Conservation (phyloP, 1,140 invertebrate species). For the Drosophila pectinifera region DNA sequence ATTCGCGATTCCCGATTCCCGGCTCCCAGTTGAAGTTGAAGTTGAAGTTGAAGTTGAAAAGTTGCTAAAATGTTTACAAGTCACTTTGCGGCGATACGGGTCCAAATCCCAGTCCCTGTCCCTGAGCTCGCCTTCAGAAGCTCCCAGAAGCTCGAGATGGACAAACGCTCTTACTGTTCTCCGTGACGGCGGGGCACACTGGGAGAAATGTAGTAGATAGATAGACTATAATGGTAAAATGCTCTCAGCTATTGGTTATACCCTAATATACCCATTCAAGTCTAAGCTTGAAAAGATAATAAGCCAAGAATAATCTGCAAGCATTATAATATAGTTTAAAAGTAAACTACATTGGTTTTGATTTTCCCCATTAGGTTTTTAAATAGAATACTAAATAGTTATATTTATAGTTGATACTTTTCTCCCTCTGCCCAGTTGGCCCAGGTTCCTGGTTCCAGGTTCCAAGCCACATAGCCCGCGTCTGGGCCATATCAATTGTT, state of each 20-base stretch:
- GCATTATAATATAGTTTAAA: too few species aligned
- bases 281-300: background rate
- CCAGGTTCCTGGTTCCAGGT: slow-evolving; percentile 16
- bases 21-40: slow-evolving; percentile 30
- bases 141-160: slow-evolving; percentile 42
- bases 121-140: slow-evolving; percentile 66
- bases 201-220: too few species aligned
- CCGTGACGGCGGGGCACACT: slow-evolving; percentile 7
- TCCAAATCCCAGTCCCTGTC: slow-evolving; percentile 16
- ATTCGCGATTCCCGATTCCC: slow-evolving; percentile 2
- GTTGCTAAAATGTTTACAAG: slow-evolving; percentile 84
- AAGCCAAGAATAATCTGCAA: too few species aligned
- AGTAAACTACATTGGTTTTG: too few species aligned
- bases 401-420: background rate
- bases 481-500: slow-evolving; percentile 77
- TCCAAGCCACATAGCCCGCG: slow-evolving; percentile 31
- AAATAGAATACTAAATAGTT: too few species aligned
- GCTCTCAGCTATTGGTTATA: background rate
- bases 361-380: too few species aligned
- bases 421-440: background rate
- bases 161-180: slow-evolving; percentile 77
- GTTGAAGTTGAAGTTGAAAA: slow-evolving; percentile 70
- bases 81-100: slow-evolving; percentile 68
- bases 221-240: too few species aligned
- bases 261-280: background rate